Conservation (phyloP, 2,888 invertebrate species). For the Cerastoderma edule region DNA sequence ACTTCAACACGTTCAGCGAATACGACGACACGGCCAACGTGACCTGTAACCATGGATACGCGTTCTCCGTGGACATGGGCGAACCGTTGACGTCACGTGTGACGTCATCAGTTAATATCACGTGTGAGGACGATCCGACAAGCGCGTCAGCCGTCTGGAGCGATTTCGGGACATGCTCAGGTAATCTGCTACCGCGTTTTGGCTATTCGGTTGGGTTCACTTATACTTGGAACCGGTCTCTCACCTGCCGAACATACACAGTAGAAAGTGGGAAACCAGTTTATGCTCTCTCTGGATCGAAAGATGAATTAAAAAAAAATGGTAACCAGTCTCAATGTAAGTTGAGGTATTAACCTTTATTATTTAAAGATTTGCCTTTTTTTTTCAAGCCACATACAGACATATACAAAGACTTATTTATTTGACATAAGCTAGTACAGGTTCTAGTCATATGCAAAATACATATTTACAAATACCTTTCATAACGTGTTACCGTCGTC, state of each 20-base stretch:
- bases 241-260: background rate
- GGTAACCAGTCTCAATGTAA: background rate
- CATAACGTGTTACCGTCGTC: no score
- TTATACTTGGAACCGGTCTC: background rate
- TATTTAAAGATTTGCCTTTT: no score
- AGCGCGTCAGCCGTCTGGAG: constrained; percentile 25
- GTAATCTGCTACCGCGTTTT: constrained; percentile 6
- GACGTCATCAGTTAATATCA: constrained; percentile 22
- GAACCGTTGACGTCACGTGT: constrained; percentile 13
- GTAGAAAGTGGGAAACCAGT: background rate
- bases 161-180: constrained; percentile 21
- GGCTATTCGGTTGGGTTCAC: background rate
- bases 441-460: no score
- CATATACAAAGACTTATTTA: no score
- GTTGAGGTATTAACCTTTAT: background rate
- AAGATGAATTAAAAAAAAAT: background rate
- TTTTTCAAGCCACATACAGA: no score
- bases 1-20: constrained; percentile 1
- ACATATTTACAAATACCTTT: no score
- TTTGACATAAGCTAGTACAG: no score
- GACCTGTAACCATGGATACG: constrained; percentile 31
- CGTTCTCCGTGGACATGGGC: constrained; percentile 4
- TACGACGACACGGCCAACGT: constrained; percentile 36
- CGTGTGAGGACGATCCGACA: constrained; percentile 31
- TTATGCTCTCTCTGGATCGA: background rate